These are phyloP conservation scores for Hippolais icterina DNA, from an alignment of 2,113 vertebrate genomes.

Conservation along the genomic window DNA sequence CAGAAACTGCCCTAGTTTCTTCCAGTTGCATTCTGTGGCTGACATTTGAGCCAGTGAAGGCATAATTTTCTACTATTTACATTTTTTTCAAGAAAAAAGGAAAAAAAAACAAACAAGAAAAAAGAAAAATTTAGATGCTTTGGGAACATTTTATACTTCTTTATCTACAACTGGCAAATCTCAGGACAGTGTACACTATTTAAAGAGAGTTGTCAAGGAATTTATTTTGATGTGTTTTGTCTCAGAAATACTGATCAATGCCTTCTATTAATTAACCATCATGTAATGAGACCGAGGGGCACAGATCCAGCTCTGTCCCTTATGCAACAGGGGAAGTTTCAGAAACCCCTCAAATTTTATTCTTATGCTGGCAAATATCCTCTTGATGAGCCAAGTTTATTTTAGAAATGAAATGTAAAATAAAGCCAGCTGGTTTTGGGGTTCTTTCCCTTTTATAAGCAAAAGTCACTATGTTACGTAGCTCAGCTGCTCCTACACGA, in stretches of 20 bases:
- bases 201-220: conserved; percentile 19
- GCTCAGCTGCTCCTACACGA: neutral
- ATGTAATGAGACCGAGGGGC: neutral
- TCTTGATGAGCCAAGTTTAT: neutral
- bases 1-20: conserved; percentile 49
- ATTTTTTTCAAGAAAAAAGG: neutral
- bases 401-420: neutral
- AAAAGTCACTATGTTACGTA: accelerated
- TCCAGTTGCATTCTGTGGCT: neutral
- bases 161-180: neutral
- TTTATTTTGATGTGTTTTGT: neutral
- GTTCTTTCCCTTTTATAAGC: neutral
- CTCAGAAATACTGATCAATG: neutral
- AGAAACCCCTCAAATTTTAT: neutral
- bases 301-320: neutral
- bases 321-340: neutral
- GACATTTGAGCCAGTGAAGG: neutral
- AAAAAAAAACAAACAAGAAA: neutral
- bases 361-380: neutral
- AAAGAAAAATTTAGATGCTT: neutral
- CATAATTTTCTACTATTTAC: neutral
- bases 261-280: neutral
- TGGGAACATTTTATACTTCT: conserved; percentile 28
- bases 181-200: conserved; percentile 21
- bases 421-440: neutral